A percentile compares a stretch with the other conserved stretches of the same genome.
Conservation (phyloP, 2,797 vertebrate genomes). For the Hoplostethus mediterraneus region DNA sequence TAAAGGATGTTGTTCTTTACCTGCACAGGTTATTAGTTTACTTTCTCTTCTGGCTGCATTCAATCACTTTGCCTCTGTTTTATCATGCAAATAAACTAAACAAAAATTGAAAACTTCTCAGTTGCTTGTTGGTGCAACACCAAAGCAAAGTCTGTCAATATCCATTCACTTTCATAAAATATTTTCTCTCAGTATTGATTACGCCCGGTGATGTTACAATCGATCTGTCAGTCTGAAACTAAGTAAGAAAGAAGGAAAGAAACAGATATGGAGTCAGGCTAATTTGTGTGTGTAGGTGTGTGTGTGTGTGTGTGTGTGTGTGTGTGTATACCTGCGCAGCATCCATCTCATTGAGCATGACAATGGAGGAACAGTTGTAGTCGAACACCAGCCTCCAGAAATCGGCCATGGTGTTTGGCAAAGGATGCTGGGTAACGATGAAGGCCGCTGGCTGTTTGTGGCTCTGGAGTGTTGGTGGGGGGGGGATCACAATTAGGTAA, state of each 20-base stretch:
- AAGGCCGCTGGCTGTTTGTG: conserved; percentile 99
- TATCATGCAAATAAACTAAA: not conserved
- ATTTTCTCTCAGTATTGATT: conserved; percentile 6
- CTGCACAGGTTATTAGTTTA: no score
- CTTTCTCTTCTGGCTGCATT: not conserved
- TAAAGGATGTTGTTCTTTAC: no score
- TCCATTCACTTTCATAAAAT: conserved; percentile 19
- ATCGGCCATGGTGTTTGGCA: conserved; percentile 96
- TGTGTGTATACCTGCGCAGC: conserved; percentile 88
- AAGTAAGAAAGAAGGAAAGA: not conserved
- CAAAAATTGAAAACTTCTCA: not conserved
- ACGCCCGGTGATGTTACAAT: conserved; percentile 2
- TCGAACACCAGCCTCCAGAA: conserved; percentile 99
- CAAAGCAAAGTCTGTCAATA: conserved; percentile 12
- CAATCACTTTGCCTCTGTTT: not conserved
- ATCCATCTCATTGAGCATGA: conserved; percentile 99
- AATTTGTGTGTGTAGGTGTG: not conserved
- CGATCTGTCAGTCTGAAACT: conserved; percentile 5
- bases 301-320: not conserved
- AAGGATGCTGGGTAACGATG: conserved; percentile 96
- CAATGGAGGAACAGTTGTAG: conserved; percentile 97
- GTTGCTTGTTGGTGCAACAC: not conserved
- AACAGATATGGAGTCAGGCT: not conserved
- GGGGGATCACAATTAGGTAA: conserved; percentile 4
- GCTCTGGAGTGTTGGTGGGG: conserved; percentile 82